These are phyloP conservation scores for Agelastica alni DNA, from an alignment of 2,888 invertebrate species.

Conservation along the genomic window DNA sequence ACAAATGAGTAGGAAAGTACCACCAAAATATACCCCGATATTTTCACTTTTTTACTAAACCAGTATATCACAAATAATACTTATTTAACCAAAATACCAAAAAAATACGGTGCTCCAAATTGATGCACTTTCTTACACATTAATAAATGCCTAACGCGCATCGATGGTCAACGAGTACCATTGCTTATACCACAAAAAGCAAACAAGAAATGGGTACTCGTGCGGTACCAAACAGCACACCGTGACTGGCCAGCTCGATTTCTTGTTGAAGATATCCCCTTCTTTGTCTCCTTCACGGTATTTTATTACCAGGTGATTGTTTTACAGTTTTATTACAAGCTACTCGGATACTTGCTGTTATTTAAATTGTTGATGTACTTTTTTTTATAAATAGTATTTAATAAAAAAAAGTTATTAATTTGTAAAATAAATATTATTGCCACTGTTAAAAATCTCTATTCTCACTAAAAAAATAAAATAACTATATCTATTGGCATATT, in stretches of 20 bases:
- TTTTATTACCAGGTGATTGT: conserved; percentile 27
- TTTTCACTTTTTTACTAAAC: too few species aligned
- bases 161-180: conserved; percentile 29
- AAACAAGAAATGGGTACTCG: conserved; percentile 36
- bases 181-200: conserved; percentile 22
- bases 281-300: conserved; percentile 32
- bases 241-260: conserved; percentile 38
- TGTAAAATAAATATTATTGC: too few species aligned
- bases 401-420: too few species aligned
- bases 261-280: conserved; percentile 37
- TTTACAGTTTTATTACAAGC: conserved; percentile 30
- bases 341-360: conserved; percentile 12
- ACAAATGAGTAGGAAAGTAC: too few species aligned
- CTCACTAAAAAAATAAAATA: too few species aligned
- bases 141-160: conserved; percentile 25
- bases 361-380: conserved; percentile 12
- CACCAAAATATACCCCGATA: too few species aligned
- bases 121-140: conserved; percentile 20
- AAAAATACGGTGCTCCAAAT: conserved; percentile 15
- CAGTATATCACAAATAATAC: too few species aligned
- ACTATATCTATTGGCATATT: too few species aligned
- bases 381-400: too few species aligned
- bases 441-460: too few species aligned
- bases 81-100: too few species aligned
- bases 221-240: conserved; percentile 36